A percentile compares a stretch with the other conserved stretches of the same genome.
Conservation (phyloP, 2,888 invertebrate species). For the Pristionchus maxplancki region DNA sequence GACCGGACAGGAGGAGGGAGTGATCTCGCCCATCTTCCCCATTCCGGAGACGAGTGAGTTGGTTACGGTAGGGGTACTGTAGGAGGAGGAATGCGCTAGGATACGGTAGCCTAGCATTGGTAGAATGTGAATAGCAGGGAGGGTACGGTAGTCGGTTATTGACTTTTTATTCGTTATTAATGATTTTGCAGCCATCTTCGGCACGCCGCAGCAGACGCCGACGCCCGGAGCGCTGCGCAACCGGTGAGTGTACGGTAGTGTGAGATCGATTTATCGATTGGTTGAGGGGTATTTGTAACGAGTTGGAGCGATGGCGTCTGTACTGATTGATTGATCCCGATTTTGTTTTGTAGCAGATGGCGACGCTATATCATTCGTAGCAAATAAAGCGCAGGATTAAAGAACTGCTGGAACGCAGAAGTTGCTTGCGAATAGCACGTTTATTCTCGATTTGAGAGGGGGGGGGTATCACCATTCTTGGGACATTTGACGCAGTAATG, state of each 20-base stretch:
- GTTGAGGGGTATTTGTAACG: neutral
- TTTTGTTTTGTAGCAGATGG: no score
- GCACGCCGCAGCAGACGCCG: conserved; percentile 40
- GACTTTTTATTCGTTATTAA: neutral
- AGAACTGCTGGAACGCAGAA: no score
- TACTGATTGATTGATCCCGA: no score
- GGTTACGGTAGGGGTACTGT: neutral
- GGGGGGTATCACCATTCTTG: no score
- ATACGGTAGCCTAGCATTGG: neutral
- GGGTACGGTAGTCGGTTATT: neutral
- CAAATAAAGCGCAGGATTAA: no score
- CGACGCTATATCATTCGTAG: no score
- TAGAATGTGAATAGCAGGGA: no score
- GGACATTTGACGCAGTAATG: no score
- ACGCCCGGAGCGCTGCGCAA: neutral
- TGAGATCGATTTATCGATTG: neutral
- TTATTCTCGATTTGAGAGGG: no score
- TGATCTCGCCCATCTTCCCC: conserved; percentile 36
- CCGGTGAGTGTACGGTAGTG: neutral
- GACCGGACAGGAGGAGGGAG: neutral
- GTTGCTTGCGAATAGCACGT: no score
- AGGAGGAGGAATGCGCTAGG: neutral
- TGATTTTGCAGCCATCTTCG: conserved; percentile 32
- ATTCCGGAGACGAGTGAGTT: conserved; percentile 27
- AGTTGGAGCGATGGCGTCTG: no score